These are phyloP conservation scores for Pogoniulus pusillus DNA, from an alignment of 2,797 vertebrate species.

Conservation along the genomic window DNA sequence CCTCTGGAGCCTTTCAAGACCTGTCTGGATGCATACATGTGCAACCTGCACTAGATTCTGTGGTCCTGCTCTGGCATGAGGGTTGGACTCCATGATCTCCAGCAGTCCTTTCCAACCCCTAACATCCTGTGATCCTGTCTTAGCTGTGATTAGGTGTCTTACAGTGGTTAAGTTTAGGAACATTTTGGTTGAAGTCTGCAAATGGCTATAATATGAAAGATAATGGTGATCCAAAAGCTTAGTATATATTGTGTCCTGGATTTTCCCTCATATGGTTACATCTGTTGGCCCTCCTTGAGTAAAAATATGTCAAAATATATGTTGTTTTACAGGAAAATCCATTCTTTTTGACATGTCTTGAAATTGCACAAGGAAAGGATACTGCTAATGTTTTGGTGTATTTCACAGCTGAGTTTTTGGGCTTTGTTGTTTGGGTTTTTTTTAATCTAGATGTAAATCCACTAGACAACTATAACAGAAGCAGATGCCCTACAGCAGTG, in stretches of 20 bases:
- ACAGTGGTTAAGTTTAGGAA: not conserved
- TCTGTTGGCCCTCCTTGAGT: not conserved
- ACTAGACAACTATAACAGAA: not conserved
- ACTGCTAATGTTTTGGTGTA: not conserved
- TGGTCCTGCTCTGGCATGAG: too few species aligned
- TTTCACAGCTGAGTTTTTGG: not conserved
- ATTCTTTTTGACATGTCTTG: not conserved
- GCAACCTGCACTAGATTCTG: too few species aligned
- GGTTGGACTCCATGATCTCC: too few species aligned
- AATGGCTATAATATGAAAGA: not conserved
- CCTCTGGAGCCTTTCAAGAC: too few species aligned
- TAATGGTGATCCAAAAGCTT: not conserved
- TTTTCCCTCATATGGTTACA: not conserved
- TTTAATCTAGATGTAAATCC: not conserved
- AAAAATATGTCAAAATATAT: not conserved
- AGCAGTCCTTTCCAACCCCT: too few species aligned
- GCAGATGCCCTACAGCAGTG: not conserved
- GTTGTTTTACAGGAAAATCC: not conserved
- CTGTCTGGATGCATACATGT: too few species aligned
- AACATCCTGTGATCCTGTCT: too few species aligned
- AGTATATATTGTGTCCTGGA: not conserved
- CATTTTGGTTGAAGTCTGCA: not conserved
- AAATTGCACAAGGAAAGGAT: not conserved
- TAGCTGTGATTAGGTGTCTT: not conserved
- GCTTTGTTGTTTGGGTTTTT: not conserved